These are phyloP conservation scores for Andrena bucephala DNA, from an alignment of 2,888 invertebrate genomes.

Conservation along the genomic window DNA sequence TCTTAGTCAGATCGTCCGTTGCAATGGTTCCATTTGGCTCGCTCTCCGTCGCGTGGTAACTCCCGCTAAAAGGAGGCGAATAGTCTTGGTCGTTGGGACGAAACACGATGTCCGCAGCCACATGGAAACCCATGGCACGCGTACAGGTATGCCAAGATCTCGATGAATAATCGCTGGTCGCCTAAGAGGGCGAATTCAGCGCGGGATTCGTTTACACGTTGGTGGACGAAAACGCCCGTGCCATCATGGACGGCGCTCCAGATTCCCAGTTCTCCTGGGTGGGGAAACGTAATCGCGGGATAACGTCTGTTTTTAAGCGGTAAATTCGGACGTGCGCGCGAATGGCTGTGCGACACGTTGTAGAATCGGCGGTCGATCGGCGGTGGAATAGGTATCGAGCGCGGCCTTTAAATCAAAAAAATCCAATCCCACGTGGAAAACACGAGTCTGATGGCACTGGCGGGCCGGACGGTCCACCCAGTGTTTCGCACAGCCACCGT, in stretches of 20 bases:
- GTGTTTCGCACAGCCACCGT: slow-evolving; percentile 66
- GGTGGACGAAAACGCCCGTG: slow-evolving; percentile 24
- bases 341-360: slow-evolving; percentile 45
- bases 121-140: not conserved
- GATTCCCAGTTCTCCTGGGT: slow-evolving; percentile 13
- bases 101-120: slow-evolving; percentile 14
- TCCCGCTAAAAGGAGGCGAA: slow-evolving; percentile 26
- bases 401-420: slow-evolving; percentile 69
- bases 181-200: not conserved
- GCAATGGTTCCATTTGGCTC: slow-evolving; percentile 70
- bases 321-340: slow-evolving; percentile 65
- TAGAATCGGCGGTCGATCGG: slow-evolving; percentile 60
- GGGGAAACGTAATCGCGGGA: slow-evolving; percentile 66
- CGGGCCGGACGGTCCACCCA: slow-evolving; percentile 65
- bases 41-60: slow-evolving; percentile 45
- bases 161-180: not conserved
- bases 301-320: slow-evolving; percentile 72
- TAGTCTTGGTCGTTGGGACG: slow-evolving; percentile 25
- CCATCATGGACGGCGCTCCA: slow-evolving; percentile 1
- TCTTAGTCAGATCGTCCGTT: slow-evolving; percentile 72
- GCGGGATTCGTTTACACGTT: not conserved
- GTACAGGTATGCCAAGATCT: not conserved
- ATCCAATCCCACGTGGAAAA: slow-evolving; percentile 72
- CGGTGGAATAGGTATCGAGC: slow-evolving; percentile 56
- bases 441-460: slow-evolving; percentile 72